A percentile compares a stretch with the other conserved stretches of the same genome.
These are phyloP conservation scores for Ciona savignyi DNA, from an alignment of 23 tunicate genomes.

Conservation along the genomic window DNA sequence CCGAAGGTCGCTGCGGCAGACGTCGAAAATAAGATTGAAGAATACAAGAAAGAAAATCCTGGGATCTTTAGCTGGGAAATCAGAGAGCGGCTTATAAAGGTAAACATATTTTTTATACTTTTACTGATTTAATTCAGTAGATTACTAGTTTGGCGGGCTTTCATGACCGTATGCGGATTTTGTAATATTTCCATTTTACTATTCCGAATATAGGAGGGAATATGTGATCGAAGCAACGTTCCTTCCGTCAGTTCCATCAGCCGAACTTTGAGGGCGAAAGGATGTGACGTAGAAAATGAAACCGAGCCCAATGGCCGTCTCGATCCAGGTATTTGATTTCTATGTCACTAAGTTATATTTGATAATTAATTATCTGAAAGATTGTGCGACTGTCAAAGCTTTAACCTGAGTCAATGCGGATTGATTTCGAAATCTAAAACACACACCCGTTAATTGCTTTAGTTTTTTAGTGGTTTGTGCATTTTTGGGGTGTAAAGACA, in stretches of 20 bases:
- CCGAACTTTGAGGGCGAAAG: constrained; percentile 70
- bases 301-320: constrained; percentile 1
- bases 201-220: constrained; percentile 54
- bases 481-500: no score
- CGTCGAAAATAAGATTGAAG: constrained; percentile 83
- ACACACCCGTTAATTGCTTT: no score
- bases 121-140: no score
- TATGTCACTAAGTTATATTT: no score
- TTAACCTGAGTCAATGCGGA: no score
- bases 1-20: constrained; percentile 75
- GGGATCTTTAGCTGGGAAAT: constrained; percentile 93
- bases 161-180: neutral
- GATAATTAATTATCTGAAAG: no score
- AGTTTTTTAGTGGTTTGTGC: no score
- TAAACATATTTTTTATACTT: neutral
- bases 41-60: constrained; percentile 87
- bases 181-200: no score
- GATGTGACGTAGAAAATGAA: constrained; percentile 78
- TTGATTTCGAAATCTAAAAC: no score
- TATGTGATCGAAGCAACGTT: constrained; percentile 74
- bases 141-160: no score
- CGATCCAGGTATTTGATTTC: neutral
- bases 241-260: constrained; percentile 86
- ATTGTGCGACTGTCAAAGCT: no score
- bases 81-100: constrained; percentile 85